phyloP scores from a whole-genome alignment of 1,140 invertebrate genomes.

The Latrodectus geometricus region DNA sequence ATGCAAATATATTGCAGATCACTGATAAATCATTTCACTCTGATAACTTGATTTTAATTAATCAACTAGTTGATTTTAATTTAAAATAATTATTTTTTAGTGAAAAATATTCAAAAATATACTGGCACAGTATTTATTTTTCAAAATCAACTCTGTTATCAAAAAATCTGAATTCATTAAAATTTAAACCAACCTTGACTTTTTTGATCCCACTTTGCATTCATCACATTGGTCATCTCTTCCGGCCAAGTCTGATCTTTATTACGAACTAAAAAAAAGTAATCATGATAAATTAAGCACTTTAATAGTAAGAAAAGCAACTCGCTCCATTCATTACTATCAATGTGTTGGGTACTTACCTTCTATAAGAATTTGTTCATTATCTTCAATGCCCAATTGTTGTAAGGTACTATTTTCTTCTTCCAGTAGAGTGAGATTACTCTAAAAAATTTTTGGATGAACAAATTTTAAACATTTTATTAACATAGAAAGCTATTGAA shows the following conservation, averaged over 20 bases:
- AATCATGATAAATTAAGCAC: background rate
- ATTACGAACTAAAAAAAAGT: slow-evolving; percentile 74
- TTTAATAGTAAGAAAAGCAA: background rate
- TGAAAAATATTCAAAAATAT: too few species aligned
- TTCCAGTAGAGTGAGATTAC: slow-evolving; percentile 76
- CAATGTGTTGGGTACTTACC: slow-evolving; percentile 51
- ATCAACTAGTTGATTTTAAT: too few species aligned
- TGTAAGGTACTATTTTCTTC: slow-evolving; percentile 81
- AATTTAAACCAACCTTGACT: slow-evolving; percentile 62
- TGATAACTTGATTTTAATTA: too few species aligned
- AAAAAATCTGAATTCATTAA: too few species aligned
- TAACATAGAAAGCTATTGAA: too few species aligned
- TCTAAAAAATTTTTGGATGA: slow-evolving; percentile 59
- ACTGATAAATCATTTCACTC: too few species aligned
- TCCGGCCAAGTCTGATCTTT: slow-evolving; percentile 92
- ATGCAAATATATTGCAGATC: too few species aligned
- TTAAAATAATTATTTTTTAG: too few species aligned
- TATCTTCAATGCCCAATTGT: slow-evolving; percentile 78
- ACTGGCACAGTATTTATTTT: too few species aligned
- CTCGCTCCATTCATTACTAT: background rate
- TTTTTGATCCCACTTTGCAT: slow-evolving; percentile 62
- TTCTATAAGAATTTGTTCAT: slow-evolving; percentile 83
- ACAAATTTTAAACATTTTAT: too few species aligned
- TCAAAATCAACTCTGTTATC: too few species aligned
- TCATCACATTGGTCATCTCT: slow-evolving; percentile 76